Percentiles rank a stretch among this genome's conserved stretches.
Conservation (phyloP, 2,113 vertebrate species). For the Scolopax mira region DNA sequence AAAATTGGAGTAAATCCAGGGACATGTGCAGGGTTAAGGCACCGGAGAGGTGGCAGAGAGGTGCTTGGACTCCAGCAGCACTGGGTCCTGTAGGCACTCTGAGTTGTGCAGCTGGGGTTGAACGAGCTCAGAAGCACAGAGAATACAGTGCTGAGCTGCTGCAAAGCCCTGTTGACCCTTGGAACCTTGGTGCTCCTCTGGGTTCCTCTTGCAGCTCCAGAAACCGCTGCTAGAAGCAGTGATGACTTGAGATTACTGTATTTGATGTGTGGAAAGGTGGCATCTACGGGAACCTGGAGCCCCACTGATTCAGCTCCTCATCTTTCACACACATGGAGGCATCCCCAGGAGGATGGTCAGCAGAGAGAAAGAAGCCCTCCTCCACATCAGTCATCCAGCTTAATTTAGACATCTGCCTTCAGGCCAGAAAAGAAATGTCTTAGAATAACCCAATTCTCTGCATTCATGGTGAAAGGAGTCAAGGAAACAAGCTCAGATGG, state of each 20-base stretch:
- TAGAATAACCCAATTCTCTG: neutral
- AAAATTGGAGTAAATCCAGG: neutral
- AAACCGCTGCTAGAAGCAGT: fast-evolving
- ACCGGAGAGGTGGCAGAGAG: fast-evolving
- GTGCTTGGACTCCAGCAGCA: neutral
- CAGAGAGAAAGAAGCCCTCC: neutral
- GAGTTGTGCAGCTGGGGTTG: neutral
- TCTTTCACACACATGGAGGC: neutral
- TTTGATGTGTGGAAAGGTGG: neutral
- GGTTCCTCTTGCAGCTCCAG: neutral
- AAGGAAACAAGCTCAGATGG: neutral
- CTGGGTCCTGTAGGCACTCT: neutral
- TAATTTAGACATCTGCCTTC: neutral
- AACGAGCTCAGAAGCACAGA: neutral
- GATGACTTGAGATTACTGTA: neutral
- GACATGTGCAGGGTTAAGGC: neutral
- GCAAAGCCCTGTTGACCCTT: neutral
- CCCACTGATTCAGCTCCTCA: neutral
- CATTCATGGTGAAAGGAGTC: neutral
- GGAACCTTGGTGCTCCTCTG: neutral
- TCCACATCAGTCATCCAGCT: neutral
- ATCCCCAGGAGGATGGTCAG: neutral
- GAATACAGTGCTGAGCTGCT: neutral
- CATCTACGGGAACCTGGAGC: neutral
- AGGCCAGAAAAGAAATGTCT: neutral